A percentile compares a stretch with the other conserved stretches of the same genome.
Evolutionary conservation across 2,888 invertebrate species (phyloP).

Genomic region (Drosophila prostipennis): DNA sequence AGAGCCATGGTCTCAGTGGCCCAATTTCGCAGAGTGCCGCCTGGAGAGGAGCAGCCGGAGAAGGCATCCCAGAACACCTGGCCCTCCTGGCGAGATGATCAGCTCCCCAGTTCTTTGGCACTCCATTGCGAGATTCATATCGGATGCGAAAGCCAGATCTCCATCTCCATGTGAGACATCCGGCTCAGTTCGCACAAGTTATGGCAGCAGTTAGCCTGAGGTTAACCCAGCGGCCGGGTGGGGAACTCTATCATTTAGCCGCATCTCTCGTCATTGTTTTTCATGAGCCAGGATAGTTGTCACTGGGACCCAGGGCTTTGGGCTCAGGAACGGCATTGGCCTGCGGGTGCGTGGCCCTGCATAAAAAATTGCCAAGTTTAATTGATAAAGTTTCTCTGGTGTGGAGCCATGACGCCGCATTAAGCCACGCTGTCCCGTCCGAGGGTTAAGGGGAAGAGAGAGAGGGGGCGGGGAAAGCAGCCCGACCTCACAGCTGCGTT

Average conservation of each 20-base stretch:
- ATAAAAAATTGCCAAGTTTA: conserved; percentile 72
- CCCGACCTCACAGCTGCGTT: conserved; percentile 29
- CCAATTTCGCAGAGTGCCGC: conserved; percentile 69
- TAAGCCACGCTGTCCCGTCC: conserved; percentile 45
- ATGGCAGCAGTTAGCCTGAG: conserved; percentile 41
- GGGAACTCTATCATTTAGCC: conserved; percentile 36
- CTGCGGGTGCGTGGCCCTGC: conserved; percentile 64
- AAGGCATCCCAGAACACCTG: conserved; percentile 6
- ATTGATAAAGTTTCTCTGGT: conserved; percentile 76
- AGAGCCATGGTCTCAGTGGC: conserved; percentile 27
- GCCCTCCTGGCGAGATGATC: conserved; percentile 22
- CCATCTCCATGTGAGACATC: conserved; percentile 25
- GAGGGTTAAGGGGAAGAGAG: not conserved
- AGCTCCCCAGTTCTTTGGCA: conserved; percentile 22
- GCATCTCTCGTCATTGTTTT: conserved; percentile 59
- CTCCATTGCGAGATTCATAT: conserved; percentile 40
- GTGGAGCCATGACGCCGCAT: conserved; percentile 73
- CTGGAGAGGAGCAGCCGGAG: not conserved
- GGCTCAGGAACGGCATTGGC: conserved; percentile 31
- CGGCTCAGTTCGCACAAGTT: conserved; percentile 22
- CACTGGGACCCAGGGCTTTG: conserved; percentile 26
- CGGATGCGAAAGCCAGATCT: conserved; percentile 13
- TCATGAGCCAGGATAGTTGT: conserved; percentile 29
- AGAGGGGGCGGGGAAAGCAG: not conserved
- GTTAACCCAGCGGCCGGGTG: conserved; percentile 32